A percentile compares a stretch with the other conserved stretches of the same genome.
Evolutionary conservation across 2,113 vertebrate genomes (phyloP).

Genomic region (Mirza zaza): DNA sequence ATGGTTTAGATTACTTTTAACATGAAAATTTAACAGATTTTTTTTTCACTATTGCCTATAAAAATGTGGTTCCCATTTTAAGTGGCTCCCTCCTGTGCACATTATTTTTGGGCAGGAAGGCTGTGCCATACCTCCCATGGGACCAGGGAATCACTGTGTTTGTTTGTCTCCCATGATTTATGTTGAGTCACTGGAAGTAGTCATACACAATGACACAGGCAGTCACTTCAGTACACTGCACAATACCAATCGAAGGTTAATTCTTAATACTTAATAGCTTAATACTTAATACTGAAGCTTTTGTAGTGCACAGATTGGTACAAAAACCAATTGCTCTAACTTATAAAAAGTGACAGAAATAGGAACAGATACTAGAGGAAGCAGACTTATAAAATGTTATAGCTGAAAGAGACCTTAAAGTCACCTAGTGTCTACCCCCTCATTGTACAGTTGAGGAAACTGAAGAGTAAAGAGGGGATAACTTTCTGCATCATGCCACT

Average conservation of each 20-base stretch:
- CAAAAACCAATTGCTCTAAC: conserved; percentile 24
- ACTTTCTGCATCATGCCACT: background rate
- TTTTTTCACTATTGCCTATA: background rate
- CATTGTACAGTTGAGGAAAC: conserved; percentile 31
- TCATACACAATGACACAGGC: background rate
- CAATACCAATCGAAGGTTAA: background rate
- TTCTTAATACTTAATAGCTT: too few relatives aligned
- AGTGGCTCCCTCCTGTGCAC: background rate
- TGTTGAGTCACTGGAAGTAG: background rate
- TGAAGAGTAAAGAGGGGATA: background rate
- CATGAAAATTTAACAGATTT: background rate
- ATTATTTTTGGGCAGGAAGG: background rate
- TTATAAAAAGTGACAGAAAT: conserved; percentile 45
- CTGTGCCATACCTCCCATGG: background rate
- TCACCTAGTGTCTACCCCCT: background rate
- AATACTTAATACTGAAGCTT: background rate
- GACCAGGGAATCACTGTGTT: background rate
- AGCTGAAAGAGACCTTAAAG: conserved; percentile 12
- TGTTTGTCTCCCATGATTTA: background rate
- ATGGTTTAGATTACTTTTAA: background rate
- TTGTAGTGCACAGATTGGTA: background rate
- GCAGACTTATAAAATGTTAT: background rate
- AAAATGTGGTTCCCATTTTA: background rate
- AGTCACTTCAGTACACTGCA: conserved; percentile 19
- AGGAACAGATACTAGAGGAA: conserved; percentile 47